Evolutionary conservation across 2,797 vertebrate species (phyloP).

Genomic region (Ctenopoma multispine): DNA sequence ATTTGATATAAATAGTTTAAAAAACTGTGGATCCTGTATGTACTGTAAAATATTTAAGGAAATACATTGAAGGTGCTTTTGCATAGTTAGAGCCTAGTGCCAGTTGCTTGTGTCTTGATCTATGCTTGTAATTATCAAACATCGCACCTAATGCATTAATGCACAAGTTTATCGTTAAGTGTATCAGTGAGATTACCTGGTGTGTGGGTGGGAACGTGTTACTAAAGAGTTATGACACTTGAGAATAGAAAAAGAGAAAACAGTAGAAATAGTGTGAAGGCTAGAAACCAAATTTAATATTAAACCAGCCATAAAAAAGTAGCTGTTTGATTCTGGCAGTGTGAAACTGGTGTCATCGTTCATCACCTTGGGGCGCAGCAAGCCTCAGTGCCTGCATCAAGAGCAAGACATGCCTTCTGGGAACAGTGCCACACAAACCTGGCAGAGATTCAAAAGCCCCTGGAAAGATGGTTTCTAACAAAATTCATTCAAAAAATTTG

Average conservation of each 20-base stretch:
- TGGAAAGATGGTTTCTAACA: slow-evolving; percentile 37
- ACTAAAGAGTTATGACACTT: slow-evolving; percentile 11
- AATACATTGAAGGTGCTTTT: slow-evolving; percentile 74
- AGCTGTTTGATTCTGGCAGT: slow-evolving; percentile 55
- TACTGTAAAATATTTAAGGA: slow-evolving; percentile 79
- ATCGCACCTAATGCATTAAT: slow-evolving; percentile 27
- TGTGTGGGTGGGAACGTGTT: slow-evolving; percentile 19
- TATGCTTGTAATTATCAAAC: slow-evolving; percentile 51
- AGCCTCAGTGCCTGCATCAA: slow-evolving; percentile 55
- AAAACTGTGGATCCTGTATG: slow-evolving; percentile 43
- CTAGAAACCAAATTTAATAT: slow-evolving; percentile 32
- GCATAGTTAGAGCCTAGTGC: slow-evolving; percentile 73
- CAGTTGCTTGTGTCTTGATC: slow-evolving; percentile 50
- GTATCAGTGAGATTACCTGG: not conserved
- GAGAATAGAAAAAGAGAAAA: slow-evolving; percentile 8
- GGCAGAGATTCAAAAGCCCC: slow-evolving; percentile 52
- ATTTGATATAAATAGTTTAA: slow-evolving; percentile 39
- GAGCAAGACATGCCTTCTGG: slow-evolving; percentile 63
- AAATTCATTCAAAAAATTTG: slow-evolving; percentile 44
- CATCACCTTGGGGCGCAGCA: slow-evolving; percentile 60
- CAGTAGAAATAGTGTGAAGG: slow-evolving; percentile 5
- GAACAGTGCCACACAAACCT: slow-evolving; percentile 54
- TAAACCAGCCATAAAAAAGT: slow-evolving; percentile 49
- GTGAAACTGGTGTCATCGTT: slow-evolving; percentile 65
- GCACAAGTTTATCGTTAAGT: slow-evolving; percentile 4